phyloP scores from a whole-genome alignment of 1,140 invertebrate genomes.

The Apis dorsata region DNA sequence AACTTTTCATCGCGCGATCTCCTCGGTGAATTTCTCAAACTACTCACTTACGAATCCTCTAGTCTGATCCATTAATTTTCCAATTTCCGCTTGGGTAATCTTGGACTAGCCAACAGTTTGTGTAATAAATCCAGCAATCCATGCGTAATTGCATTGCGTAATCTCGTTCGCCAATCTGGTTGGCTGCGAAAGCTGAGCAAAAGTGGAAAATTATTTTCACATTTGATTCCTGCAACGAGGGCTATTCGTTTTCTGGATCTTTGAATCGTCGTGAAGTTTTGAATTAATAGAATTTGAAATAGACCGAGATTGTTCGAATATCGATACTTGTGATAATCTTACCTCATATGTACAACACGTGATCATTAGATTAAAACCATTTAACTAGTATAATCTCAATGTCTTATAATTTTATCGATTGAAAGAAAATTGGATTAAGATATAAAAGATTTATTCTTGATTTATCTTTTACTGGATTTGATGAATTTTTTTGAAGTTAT shows the following conservation, averaged over 20 bases:
- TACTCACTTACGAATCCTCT: not conserved
- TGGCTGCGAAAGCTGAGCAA: not conserved
- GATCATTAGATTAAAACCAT: too few species aligned
- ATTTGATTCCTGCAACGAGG: not conserved
- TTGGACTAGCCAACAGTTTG: not conserved
- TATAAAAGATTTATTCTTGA: too few species aligned
- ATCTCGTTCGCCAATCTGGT: not conserved
- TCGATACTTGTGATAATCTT: too few species aligned
- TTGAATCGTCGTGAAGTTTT: not conserved
- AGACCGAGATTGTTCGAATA: not conserved
- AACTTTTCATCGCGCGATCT: conserved; percentile 32
- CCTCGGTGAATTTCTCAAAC: not conserved
- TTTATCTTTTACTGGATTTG: too few species aligned
- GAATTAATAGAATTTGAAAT: not conserved
- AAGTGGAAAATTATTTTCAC: conserved; percentile 9
- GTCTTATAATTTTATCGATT: too few species aligned
- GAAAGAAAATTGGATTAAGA: too few species aligned
- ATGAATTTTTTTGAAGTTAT: too few species aligned
- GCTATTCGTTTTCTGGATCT: not conserved
- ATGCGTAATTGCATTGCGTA: conserved; percentile 23
- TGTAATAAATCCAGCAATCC: conserved; percentile 31
- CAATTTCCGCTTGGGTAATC: conserved; percentile 48
- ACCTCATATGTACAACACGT: too few species aligned
- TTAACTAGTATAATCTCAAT: too few species aligned
- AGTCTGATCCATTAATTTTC: conserved; percentile 41